These are phyloP conservation scores for Poicephalus meyeri DNA, from an alignment of 2,113 vertebrate species.

Conservation along the genomic window DNA sequence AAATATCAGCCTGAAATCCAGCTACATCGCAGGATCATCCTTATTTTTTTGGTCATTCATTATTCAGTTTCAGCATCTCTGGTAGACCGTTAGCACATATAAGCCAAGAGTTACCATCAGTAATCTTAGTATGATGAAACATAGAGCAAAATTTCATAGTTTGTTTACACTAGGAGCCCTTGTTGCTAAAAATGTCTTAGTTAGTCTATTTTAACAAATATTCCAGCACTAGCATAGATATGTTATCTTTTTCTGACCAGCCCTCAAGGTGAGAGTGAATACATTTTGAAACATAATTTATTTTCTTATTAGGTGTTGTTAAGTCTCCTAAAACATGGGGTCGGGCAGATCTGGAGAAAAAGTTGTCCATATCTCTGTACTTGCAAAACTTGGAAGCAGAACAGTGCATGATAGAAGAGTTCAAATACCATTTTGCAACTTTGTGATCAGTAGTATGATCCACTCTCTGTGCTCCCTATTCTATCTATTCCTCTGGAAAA, in stretches of 20 bases:
- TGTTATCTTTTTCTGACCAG: background rate
- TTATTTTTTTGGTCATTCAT: background rate
- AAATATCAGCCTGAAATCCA: background rate
- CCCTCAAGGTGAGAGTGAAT: background rate
- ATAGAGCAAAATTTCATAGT: conserved; percentile 15
- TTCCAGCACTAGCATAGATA: background rate
- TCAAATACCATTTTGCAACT: background rate
- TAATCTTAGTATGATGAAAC: conserved; percentile 26
- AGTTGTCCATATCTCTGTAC: background rate
- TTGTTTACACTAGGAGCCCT: background rate
- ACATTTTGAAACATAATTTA: background rate
- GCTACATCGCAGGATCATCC: background rate
- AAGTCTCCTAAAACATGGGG: background rate
- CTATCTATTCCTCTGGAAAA: background rate
- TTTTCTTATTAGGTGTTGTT: background rate
- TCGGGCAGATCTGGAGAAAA: background rate
- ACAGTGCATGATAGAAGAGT: background rate
- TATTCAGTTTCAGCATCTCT: background rate
- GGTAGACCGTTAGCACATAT: background rate
- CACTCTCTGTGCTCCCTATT: background rate
- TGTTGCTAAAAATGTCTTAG: conserved; percentile 33
- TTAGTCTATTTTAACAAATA: conserved; percentile 44
- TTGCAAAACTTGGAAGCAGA: background rate
- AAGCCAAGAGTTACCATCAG: background rate
- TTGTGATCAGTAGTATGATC: background rate